phyloP scores from a whole-genome alignment of 2,888 invertebrate genomes.

The Coenonympha arcania region DNA sequence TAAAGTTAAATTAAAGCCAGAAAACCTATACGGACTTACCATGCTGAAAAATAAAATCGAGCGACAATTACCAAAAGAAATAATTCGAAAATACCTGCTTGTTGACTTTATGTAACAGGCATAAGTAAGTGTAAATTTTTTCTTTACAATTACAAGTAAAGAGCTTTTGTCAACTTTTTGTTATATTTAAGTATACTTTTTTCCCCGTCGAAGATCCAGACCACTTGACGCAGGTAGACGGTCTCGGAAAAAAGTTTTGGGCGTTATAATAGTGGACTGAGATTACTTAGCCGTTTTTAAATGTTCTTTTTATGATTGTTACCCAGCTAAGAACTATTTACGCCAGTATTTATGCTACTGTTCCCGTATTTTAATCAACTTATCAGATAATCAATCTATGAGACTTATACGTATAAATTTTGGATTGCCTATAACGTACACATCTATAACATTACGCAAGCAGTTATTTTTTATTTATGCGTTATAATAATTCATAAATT shows the following conservation, averaged over 20 bases:
- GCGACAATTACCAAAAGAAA: too few relatives aligned
- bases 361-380: too few relatives aligned
- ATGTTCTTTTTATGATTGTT: not conserved
- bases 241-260: not conserved
- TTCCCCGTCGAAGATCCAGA: slow-evolving; percentile 2
- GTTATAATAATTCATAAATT: not conserved
- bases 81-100: too few relatives aligned
- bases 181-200: too few relatives aligned
- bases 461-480: not conserved
- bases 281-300: not conserved
- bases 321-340: too few relatives aligned
- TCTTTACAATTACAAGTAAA: not conserved
- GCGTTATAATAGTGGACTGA: not conserved
- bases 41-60: too few relatives aligned
- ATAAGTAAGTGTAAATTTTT: too few relatives aligned
- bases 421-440: not conserved
- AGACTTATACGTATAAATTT: too few relatives aligned
- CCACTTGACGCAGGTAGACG: slow-evolving; percentile 18
- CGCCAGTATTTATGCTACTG: too few relatives aligned
- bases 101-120: too few relatives aligned
- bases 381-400: too few relatives aligned
- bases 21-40: too few relatives aligned
- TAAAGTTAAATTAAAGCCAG: not conserved
- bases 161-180: slow-evolving; percentile 12
- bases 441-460: not conserved